Evolutionary conservation across 2,888 invertebrate genomes (phyloP), one percentile per base, ranked within the genome.

Genomic region (Tolmerus cingulatus): DNA sequence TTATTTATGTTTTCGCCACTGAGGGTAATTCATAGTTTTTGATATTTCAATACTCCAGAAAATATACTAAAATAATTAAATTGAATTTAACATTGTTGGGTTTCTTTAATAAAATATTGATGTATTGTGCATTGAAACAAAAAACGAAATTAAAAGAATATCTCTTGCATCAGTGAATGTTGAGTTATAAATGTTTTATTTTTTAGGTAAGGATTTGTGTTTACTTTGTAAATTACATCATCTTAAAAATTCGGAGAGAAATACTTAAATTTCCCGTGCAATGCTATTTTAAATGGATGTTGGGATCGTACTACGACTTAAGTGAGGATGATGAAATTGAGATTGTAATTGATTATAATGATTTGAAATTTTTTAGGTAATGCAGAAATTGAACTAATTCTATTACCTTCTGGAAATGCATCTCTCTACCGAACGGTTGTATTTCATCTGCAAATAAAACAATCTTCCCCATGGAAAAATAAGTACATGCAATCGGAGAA

Each of bases 221-320:
- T 19, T 81, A 51, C 14, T 55, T 81, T 27, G 34, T 81, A 5
- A 81, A 81, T 81, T 81, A 81, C 7, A 51, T 81, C 55, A 51
- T 81, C 30, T 51, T 77, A 55, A 51, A 19, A 77, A 89, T 91
- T 30, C 91, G 92, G 34, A 89, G 90, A 51, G 90, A 90, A 85
- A 89, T 92, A 19, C 89, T 92, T 40, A 90, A 90, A 87, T 90
- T 92, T 88, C 92, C 92, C 1, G 89, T 92, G 3, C 90, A 91
- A 88, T 90, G 89, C 37, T 89, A 91, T 55, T 66, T 91, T 0
- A 90, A 90, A 85, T 92, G 91, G 91, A 82, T 91, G n/a, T 89
- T 89, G 23, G 91, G 91, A 5, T 88, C 89, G 66, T 91, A 91
- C 77, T 89, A 90, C 88, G 91, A 92, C n/a, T 40, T 66, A 12